Conservation (phyloP, 2,113 vertebrate species). For the Chaetops frenatus region DNA sequence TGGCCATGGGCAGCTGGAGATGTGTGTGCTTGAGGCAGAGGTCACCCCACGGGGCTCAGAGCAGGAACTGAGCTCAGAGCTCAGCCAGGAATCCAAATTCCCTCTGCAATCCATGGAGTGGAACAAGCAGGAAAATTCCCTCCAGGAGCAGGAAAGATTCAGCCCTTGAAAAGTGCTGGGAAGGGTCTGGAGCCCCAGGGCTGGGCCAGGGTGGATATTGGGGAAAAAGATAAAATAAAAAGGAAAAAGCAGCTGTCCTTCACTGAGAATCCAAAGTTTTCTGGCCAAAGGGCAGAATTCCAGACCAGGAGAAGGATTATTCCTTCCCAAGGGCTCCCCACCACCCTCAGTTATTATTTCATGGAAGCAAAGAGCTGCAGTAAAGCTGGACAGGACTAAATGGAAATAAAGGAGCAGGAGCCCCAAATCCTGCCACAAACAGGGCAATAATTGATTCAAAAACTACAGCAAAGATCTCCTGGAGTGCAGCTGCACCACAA, state of each 20-base stretch:
- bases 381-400: rapidly evolving
- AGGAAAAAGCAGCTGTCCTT: neutral
- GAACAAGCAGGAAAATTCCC: neutral
- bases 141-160: neutral
- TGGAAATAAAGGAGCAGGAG: neutral
- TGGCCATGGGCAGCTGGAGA: rapidly evolving
- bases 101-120: too few relatives aligned
- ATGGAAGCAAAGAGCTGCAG: neutral
- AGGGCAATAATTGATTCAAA: neutral
- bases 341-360: rapidly evolving
- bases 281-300: neutral
- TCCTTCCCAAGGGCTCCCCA: neutral
- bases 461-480: rapidly evolving
- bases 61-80: neutral
- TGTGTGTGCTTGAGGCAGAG: neutral
- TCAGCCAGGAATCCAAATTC: neutral
- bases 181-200: neutral
- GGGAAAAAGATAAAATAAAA: neutral
- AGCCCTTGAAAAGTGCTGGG: neutral
- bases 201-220: neutral
- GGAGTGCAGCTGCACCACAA: too few relatives aligned
- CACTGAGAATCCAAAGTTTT: neutral
- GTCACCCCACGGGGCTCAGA: neutral
- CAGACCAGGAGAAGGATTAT: neutral
- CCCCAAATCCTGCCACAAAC: neutral